Percentiles rank a stretch among this genome's conserved stretches.
phyloP scores from a whole-genome alignment of 2,888 invertebrate genomes.

The Sesia apiformis region DNA sequence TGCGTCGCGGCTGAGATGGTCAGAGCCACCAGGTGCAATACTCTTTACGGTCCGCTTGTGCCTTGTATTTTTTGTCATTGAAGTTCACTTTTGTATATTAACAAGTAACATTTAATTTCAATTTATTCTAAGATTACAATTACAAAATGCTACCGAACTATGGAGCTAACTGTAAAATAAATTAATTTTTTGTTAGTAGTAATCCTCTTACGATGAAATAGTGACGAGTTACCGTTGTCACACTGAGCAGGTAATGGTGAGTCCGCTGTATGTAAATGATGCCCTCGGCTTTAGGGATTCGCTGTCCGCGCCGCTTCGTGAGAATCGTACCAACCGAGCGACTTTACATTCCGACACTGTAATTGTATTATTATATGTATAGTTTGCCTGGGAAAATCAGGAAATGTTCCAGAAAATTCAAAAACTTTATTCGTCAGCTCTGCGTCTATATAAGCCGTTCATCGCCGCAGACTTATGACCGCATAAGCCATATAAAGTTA shows the following conservation, averaged over 20 bases:
- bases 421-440: constrained; percentile 24
- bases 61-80: too few species aligned
- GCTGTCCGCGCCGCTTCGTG: neutral
- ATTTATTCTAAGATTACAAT: too few species aligned
- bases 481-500: constrained; percentile 21
- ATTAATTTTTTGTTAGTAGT: too few species aligned
- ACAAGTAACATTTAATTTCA: too few species aligned
- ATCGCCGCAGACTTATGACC: constrained; percentile 10
- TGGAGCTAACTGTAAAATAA: too few species aligned
- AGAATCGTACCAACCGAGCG: neutral
- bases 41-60: too few species aligned
- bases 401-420: neutral
- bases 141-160: too few species aligned
- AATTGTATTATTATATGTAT: neutral
- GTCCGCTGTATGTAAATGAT: neutral
- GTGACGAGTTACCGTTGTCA: too few species aligned
- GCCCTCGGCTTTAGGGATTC: neutral
- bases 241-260: neutral
- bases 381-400: neutral
- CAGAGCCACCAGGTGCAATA: too few species aligned
- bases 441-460: constrained; percentile 16
- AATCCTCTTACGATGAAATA: too few species aligned
- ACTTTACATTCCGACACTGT: neutral
- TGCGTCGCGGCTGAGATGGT: too few species aligned
- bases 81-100: too few species aligned